Percentiles rank a stretch among this genome's conserved stretches.
phyloP scores from a whole-genome alignment of 2,113 vertebrate species.

The Campylorhamphus procurvoides region DNA sequence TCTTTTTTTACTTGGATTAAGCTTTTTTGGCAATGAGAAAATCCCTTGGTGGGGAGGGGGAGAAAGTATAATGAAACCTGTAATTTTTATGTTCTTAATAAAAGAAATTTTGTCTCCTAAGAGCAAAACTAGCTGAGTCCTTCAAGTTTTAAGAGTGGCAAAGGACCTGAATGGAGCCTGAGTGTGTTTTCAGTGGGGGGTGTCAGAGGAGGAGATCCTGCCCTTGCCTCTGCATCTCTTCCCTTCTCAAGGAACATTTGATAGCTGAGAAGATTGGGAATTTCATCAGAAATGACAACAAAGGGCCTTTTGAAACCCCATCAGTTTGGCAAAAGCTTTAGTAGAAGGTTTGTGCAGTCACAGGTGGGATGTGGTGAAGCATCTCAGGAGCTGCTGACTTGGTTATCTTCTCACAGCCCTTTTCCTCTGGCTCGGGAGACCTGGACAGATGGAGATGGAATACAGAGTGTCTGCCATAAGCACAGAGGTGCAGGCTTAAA shows the following conservation, averaged over 20 bases:
- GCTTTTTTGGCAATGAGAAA: not conserved
- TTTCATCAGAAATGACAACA: not conserved
- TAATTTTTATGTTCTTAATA: conserved; percentile 47
- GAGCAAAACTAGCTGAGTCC: not conserved
- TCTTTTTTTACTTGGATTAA: conserved; percentile 21
- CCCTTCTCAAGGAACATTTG: not conserved
- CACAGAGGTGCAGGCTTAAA: not conserved
- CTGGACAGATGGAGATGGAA: not conserved
- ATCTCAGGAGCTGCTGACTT: not conserved
- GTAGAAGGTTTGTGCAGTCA: not conserved
- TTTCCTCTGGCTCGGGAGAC: not conserved
- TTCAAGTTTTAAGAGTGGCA: not conserved
- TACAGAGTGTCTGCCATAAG: not conserved
- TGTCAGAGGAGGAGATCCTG: not conserved
- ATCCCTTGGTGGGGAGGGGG: not conserved
- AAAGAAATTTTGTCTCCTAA: conserved; percentile 1
- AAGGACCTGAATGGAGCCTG: not conserved
- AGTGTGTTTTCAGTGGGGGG: not conserved
- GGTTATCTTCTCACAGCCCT: not conserved
- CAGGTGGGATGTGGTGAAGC: not conserved
- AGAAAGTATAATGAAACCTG: not conserved
- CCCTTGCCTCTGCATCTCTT: not conserved
- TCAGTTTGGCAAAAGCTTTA: not conserved
- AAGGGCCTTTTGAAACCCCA: not conserved
- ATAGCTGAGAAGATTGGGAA: not conserved